A percentile compares a stretch with the other conserved stretches of the same genome.
These are phyloP conservation scores for Myrmophylax atrothorax DNA, from an alignment of 2,113 vertebrate genomes.

Conservation along the genomic window DNA sequence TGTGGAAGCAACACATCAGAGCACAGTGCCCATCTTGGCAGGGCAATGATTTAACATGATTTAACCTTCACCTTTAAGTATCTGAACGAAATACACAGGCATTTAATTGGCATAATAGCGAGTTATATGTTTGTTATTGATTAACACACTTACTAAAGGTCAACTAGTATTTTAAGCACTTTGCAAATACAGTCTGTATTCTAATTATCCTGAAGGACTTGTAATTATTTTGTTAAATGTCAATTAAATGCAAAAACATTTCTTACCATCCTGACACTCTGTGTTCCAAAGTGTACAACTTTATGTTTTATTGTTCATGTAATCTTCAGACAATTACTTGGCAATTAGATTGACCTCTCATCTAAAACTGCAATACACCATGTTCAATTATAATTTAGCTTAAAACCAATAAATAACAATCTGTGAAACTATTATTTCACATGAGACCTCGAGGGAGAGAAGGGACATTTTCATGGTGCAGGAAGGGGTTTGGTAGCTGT, in stretches of 20 bases:
- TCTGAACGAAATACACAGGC: background rate
- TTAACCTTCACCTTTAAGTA: constrained; percentile 39
- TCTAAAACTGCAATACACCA: background rate
- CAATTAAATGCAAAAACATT: constrained; percentile 63
- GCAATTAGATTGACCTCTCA: constrained; percentile 14
- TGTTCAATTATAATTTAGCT: background rate
- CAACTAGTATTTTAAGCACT: constrained; percentile 49
- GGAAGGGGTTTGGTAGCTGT: background rate
- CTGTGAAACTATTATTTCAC: background rate
- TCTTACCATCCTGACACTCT: background rate
- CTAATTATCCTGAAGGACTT: constrained; percentile 54
- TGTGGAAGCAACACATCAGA: background rate
- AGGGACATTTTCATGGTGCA: background rate
- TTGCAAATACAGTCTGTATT: constrained; percentile 30
- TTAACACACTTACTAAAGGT: constrained; percentile 59
- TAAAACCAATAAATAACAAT: background rate
- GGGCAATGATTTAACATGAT: background rate
- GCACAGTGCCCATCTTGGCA: background rate
- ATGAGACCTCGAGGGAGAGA: background rate
- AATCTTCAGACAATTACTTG: constrained; percentile 46
- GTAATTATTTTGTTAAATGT: constrained; percentile 69
- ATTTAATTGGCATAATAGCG: constrained; percentile 49
- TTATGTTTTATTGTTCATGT: background rate
- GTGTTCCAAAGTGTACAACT: background rate
- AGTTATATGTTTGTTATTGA: constrained; percentile 54